A percentile compares a stretch with the other conserved stretches of the same genome.
phyloP scores from a whole-genome alignment of 2,888 invertebrate species.

The Chirona hameri region DNA sequence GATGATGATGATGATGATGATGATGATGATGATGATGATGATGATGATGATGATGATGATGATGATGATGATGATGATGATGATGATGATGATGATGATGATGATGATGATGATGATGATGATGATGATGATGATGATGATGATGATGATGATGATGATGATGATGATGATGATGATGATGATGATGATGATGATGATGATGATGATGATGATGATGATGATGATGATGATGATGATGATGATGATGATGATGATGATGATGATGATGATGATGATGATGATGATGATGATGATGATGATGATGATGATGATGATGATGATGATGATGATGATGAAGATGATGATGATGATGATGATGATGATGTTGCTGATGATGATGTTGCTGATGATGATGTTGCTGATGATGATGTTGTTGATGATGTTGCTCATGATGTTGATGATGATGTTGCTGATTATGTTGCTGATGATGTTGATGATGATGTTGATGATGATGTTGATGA shows the following conservation, averaged over 20 bases:
- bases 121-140: constrained; percentile 22
- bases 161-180: constrained; percentile 22
- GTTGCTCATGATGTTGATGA: no score
- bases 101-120: constrained; percentile 22
- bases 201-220: constrained; percentile 22
- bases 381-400: no score
- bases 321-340: constrained; percentile 10
- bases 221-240: constrained; percentile 22
- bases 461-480: no score
- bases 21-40: constrained; percentile 22
- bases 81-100: constrained; percentile 22
- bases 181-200: constrained; percentile 22
- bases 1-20: constrained; percentile 22
- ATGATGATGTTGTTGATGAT: no score
- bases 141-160: constrained; percentile 22
- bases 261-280: constrained; percentile 22
- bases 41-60: constrained; percentile 22
- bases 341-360: no score
- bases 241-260: constrained; percentile 22
- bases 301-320: constrained; percentile 22
- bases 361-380: no score
- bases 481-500: no score
- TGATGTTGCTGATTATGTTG: no score
- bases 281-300: constrained; percentile 22
- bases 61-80: constrained; percentile 22